Evolutionary conservation across 2,888 invertebrate species (phyloP).

Genomic region (Dromius quadrimaculatus): DNA sequence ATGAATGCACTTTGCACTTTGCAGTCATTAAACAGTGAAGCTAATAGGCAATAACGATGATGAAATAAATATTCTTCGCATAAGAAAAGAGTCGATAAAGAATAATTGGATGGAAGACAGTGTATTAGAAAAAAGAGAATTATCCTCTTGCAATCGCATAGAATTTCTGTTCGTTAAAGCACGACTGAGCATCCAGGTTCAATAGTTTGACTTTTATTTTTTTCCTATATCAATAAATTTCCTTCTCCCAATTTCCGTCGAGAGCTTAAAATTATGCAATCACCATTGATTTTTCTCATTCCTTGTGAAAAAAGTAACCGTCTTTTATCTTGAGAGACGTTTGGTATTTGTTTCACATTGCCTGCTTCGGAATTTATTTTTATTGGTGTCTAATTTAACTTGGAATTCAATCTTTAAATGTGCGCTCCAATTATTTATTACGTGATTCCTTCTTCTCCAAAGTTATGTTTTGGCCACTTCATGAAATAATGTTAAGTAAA

Average conservation of each 20-base stretch:
- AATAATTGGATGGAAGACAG: slow-evolving; percentile 32
- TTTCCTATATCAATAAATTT: slow-evolving; percentile 49
- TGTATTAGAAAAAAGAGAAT: slow-evolving; percentile 31
- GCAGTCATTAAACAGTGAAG: no score
- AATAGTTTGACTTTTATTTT: slow-evolving; percentile 43
- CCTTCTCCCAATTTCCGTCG: slow-evolving; percentile 49
- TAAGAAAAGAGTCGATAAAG: slow-evolving; percentile 11
- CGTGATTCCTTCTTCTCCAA: neutral
- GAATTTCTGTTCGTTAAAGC: slow-evolving; percentile 40
- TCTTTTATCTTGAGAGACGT: slow-evolving; percentile 31
- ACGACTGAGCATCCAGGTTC: slow-evolving; percentile 37
- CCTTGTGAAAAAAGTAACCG: slow-evolving; percentile 36
- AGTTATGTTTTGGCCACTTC: neutral
- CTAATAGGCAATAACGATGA: no score
- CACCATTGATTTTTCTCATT: slow-evolving; percentile 47
- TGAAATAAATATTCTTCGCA: no score
- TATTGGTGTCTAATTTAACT: slow-evolving; percentile 4
- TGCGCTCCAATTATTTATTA: slow-evolving; percentile 1
- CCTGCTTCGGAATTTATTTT: slow-evolving; percentile 33
- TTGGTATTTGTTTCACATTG: slow-evolving; percentile 28
- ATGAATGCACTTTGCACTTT: no score
- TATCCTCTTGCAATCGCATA: slow-evolving; percentile 33
- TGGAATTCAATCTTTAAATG: slow-evolving; percentile 8
- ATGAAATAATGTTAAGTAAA: no score
- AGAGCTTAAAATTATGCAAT: slow-evolving; percentile 51